A percentile compares a stretch with the other conserved stretches of the same genome.
phyloP scores from a whole-genome alignment of 2,113 vertebrate species.

The Accipiter cooperii region DNA sequence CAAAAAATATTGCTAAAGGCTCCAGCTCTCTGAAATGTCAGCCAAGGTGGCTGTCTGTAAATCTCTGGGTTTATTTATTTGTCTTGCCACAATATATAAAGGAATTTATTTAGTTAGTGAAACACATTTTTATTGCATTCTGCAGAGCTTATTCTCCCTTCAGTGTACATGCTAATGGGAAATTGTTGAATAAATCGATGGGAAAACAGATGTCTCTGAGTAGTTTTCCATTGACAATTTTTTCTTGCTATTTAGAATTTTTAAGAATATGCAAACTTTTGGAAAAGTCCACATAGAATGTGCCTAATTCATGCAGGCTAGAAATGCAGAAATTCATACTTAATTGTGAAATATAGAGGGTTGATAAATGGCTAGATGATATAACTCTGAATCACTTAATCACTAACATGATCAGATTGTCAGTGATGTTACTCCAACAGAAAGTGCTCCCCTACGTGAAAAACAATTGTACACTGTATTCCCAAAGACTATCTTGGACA shows the following conservation, averaged over 20 bases:
- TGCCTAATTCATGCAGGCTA: not conserved
- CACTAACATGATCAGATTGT: not conserved
- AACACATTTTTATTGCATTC: conserved; percentile 48
- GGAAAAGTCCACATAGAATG: not conserved
- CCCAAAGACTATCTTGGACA: not conserved
- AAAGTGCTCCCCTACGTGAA: not conserved
- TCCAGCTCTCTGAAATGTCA: conserved; percentile 58
- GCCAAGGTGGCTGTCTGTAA: conserved; percentile 61
- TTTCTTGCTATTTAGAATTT: conserved; percentile 1
- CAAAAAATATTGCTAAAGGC: conserved; percentile 42
- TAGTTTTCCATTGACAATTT: conserved; percentile 9
- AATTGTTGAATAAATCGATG: not conserved
- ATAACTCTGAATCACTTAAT: conserved; percentile 8
- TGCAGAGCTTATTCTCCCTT: conserved; percentile 38
- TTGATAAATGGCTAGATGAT: not conserved
- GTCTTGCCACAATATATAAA: conserved; percentile 62
- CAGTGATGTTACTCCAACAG: conserved; percentile 1
- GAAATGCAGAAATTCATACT: not conserved
- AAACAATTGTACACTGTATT: conserved; percentile 4
- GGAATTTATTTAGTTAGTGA: conserved; percentile 60
- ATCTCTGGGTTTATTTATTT: conserved; percentile 60
- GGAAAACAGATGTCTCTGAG: conserved; percentile 13
- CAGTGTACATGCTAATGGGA: not conserved
- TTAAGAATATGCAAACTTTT: not conserved
- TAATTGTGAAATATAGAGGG: not conserved